Percentiles rank a stretch among this genome's conserved stretches.
Conservation (phyloP, 2,797 vertebrate species). For the Chelon labrosus region DNA sequence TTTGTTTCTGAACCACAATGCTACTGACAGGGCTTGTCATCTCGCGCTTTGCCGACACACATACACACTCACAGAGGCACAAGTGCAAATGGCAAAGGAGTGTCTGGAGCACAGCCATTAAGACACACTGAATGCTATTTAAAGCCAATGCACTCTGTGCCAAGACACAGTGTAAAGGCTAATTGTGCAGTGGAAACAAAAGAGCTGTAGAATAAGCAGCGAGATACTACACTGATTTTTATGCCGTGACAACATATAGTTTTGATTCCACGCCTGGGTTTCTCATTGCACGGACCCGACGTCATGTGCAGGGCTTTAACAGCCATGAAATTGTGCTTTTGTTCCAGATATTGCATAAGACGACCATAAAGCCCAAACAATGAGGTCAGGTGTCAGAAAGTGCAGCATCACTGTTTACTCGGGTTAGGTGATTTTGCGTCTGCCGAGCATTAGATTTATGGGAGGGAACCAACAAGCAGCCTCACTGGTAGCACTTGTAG, state of each 20-base stretch:
- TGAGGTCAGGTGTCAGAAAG: slow-evolving; percentile 13
- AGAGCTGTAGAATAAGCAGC: neutral
- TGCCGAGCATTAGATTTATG: too few relatives aligned
- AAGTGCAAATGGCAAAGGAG: slow-evolving; percentile 39
- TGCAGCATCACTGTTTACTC: slow-evolving; percentile 27
- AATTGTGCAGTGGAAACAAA: slow-evolving; percentile 31
- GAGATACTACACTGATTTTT: slow-evolving; percentile 4
- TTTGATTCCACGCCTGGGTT: slow-evolving; percentile 16
- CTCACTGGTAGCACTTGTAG: slow-evolving; percentile 23
- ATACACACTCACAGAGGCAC: slow-evolving; percentile 21
- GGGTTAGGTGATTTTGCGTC: neutral
- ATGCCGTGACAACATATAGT: slow-evolving; percentile 4
- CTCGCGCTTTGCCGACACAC: slow-evolving; percentile 38
- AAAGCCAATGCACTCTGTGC: slow-evolving; percentile 3
- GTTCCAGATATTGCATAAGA: slow-evolving; percentile 5
- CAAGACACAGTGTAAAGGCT: slow-evolving; percentile 16
- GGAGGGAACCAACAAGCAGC: slow-evolving; percentile 15
- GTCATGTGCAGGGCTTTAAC: slow-evolving; percentile 15
- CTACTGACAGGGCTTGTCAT: slow-evolving; percentile 77
- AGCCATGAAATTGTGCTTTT: slow-evolving; percentile 27
- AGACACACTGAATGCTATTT: slow-evolving; percentile 10
- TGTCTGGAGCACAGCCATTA: slow-evolving; percentile 44
- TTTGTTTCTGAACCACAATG: slow-evolving; percentile 76
- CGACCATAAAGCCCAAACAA: slow-evolving; percentile 29
- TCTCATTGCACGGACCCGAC: slow-evolving; percentile 14